Evolutionary conservation across 2,888 invertebrate species (phyloP), one percentile per base, ranked within the genome.

Genomic region (Eristalis tenax): DNA sequence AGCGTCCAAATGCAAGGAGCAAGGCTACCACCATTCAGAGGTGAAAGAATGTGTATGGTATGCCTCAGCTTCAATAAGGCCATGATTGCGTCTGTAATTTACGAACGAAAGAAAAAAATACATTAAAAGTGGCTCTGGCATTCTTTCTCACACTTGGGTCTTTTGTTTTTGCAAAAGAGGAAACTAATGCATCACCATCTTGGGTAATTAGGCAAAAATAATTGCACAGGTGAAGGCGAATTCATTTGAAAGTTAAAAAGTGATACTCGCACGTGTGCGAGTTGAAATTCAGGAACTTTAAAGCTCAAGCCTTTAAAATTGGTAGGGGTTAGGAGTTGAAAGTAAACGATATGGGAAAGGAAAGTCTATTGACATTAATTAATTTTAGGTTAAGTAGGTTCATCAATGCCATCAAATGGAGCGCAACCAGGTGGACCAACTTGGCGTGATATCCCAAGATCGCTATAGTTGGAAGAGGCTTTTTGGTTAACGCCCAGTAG

Each of bases 11-110:
- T 59, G 59, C 13, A 59, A 28, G 59, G 59, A 23, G 26, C 23
- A 59, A 65, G 23, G 66, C 40, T 23, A 59, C 63, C 43, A 43
- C 28, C 38, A 57, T 66, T 50, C 50, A 35, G 26, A n/a, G 68
- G 6, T 61, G 80, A 59, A 50, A 35, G 38, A 43, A 69, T 68
- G 68, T 81, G 68, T 74, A 28, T 63, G 69, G 74, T 64, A 57
- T 68, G 8, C 26, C 63, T 59, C 32, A 74, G 40, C 80, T 74
- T 74, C 80, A 69, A 69, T 43, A 69, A 63, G 69, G 56, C 74
- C 63, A 81, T 74, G 80, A 81, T 81, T 81, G 75, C 80, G 59
- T 69, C 75, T 69, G 74, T 35, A 69, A 74, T 74, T 79, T 79
- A 71, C 56, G 65, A 35, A 38, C 40, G 26, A 57, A 38, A 43